Base-by-base conservation (phyloP, 2,113 vertebrate genomes). In the Rhynchomys soricoides region DNA sequence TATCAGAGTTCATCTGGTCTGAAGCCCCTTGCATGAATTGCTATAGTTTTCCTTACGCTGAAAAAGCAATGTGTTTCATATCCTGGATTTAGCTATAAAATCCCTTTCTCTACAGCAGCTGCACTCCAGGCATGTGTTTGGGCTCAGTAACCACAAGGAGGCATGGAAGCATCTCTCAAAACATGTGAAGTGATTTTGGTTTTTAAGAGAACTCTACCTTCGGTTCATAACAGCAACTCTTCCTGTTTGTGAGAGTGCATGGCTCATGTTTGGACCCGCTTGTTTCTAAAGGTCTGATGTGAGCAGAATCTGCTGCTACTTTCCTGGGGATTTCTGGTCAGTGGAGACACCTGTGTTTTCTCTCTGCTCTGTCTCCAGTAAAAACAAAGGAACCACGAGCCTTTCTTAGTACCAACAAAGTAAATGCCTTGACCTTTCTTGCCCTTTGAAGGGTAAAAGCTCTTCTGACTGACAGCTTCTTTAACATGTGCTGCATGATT, bases 141-240 rank as follows among this genome's bases (percentile, higher is more conserved):
- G 97, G 66, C 97, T 97, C 96, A 96, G 89, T 97, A 97, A 89
- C 98, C 97, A 97, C 98, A 97, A 98, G 98, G 98, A 98, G 96
- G 98, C 97, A 97, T 98, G 97, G 97, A 97, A 97, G 97, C 95
- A 95, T 98, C 95, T 97, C 96, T 97, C 94, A 96, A 95, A 97
- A 97, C 74, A 50, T 97, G 96, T 90, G 94, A 89, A 96, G 91
- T 78, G 91, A 74, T 97, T 97, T 93, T 90, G 48, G 12, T 70
- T 77, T 59, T 89, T 62, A 12, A 68, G 68, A 93, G 24, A 66
- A 77, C 95, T 91, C 13, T 74, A 74, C 86, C 77, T 86, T 90
- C 12, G 64, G 55, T 89, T 89, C 89, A 31, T 48, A 48, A 31
- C 59, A 94, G 62, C 92, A 95, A n/a, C 89, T 71, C 66, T 34